These are phyloP conservation scores for Sapajus apella DNA, from an alignment of 2,113 vertebrate species.

Conservation along the genomic window DNA sequence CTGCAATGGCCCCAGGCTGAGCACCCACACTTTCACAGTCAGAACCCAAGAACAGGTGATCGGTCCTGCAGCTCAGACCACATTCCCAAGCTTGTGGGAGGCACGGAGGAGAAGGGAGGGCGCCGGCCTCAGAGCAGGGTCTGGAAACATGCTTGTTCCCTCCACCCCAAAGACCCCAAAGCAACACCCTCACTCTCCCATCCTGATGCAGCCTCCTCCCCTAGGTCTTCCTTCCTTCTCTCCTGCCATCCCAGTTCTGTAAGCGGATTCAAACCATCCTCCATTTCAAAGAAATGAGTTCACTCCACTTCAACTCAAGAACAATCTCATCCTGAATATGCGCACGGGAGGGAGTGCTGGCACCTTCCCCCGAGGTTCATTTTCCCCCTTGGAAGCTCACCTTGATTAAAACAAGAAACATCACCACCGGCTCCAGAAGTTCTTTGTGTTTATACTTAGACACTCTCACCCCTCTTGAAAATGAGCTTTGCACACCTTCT, in stretches of 20 bases:
- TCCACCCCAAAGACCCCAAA: background rate
- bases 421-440: background rate
- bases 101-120: background rate
- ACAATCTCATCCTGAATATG: background rate
- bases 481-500: background rate
- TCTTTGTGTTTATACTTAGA: background rate
- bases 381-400: background rate
- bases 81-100: background rate
- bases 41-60: background rate
- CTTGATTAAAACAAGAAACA: background rate
- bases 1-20: background rate
- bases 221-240: background rate
- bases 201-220: background rate
- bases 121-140: background rate
- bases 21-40: too few relatives aligned
- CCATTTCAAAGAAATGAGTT: background rate
- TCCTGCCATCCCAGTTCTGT: too few relatives aligned
- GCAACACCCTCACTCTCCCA: fast-evolving
- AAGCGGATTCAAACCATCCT: background rate
- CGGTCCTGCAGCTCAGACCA: background rate
- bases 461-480: background rate
- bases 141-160: background rate
- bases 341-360: background rate
- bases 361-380: too few relatives aligned
- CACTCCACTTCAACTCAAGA: too few relatives aligned